A percentile compares a stretch with the other conserved stretches of the same genome.
Evolutionary conservation across 2,797 vertebrate species (phyloP).

Genomic region (Ambastaia sidthimunki): DNA sequence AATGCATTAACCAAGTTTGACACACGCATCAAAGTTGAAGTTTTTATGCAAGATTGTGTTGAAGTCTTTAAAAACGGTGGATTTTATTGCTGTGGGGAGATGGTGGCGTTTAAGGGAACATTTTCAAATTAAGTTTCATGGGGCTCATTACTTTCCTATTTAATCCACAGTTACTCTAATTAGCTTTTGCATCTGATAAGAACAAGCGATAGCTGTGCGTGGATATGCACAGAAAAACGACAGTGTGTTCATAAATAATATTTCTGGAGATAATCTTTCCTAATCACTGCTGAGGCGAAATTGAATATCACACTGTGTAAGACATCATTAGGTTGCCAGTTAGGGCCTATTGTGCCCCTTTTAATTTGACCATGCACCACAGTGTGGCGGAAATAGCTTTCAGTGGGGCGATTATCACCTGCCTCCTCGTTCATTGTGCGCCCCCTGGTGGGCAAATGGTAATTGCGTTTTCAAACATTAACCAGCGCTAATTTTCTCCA

Average conservation of each 20-base stretch:
- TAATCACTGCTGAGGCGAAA: slow-evolving; percentile 48
- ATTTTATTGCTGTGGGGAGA: background rate
- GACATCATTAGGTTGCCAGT: slow-evolving; percentile 42
- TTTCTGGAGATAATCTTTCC: slow-evolving; percentile 36
- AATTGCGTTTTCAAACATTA: background rate
- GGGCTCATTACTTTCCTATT: slow-evolving; percentile 27
- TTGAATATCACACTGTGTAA: slow-evolving; percentile 52
- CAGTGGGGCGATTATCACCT: background rate
- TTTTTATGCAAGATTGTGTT: background rate
- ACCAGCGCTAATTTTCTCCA: slow-evolving; percentile 9
- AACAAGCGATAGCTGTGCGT: background rate
- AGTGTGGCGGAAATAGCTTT: slow-evolving; percentile 39
- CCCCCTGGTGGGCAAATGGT: slow-evolving; percentile 51
- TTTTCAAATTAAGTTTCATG: slow-evolving; percentile 30
- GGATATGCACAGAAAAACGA: slow-evolving; percentile 12
- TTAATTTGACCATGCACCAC: slow-evolving; percentile 41
- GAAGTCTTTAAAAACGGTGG: background rate
- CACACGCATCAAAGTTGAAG: background rate
- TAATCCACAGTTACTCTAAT: slow-evolving; percentile 32
- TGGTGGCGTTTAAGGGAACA: background rate
- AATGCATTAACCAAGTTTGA: background rate
- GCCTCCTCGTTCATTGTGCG: slow-evolving; percentile 22
- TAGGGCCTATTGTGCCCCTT: slow-evolving; percentile 41
- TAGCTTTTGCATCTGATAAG: slow-evolving; percentile 25
- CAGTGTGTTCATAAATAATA: slow-evolving; percentile 39